Base-by-base conservation (phyloP, 2,888 invertebrate species). In the Allophyes oxyacanthae region DNA sequence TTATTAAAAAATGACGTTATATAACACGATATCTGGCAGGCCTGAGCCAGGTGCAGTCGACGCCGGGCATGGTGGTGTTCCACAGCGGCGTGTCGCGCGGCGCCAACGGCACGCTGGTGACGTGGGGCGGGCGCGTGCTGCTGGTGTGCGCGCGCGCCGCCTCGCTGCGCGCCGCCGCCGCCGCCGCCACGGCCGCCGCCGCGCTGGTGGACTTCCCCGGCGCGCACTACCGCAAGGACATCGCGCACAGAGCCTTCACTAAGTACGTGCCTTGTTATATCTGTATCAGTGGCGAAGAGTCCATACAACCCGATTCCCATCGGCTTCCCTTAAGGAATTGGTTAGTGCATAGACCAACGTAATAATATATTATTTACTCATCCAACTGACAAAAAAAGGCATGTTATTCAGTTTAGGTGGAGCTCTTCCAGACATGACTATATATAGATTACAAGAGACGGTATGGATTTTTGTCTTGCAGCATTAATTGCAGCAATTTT, bases 101-200 rank as follows among this genome's bases (percentile, higher is more conserved):
- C 62, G 85, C 92, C 0, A 90, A 95, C 53, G 95, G 95, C 7
- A 93, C 96, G 41, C 88, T 97, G 41, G 94, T 98, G 28, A 98
- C 99, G 20, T 97, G 96, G 85, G 97, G 97, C 13, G 99, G 99
- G 0, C 95, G 99, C 72, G 99, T 99, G n/a, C 89, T 99, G 44
- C 96, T 97, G 57, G 79, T 96, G 25, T 97, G 98, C 25, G 96
- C 96, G 1, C 83, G 97, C 38, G 97, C 96, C 0, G 87, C 94
- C 0, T 95, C 96, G 14, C 93, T 99, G 38, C 94, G 96, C 0
- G 89, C 94, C 6, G 98, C 98, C 2, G 96, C 97, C 0, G 95
- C 95, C 0, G 95, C 95, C 59, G 98, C 98, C 13, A 96, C 97
- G 0, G 91, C 94, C 49, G 96, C 97, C 13, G 98, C 97, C 14